phyloP scores from a whole-genome alignment of 2,797 vertebrate genomes.

The Poeciliopsis turneri region DNA sequence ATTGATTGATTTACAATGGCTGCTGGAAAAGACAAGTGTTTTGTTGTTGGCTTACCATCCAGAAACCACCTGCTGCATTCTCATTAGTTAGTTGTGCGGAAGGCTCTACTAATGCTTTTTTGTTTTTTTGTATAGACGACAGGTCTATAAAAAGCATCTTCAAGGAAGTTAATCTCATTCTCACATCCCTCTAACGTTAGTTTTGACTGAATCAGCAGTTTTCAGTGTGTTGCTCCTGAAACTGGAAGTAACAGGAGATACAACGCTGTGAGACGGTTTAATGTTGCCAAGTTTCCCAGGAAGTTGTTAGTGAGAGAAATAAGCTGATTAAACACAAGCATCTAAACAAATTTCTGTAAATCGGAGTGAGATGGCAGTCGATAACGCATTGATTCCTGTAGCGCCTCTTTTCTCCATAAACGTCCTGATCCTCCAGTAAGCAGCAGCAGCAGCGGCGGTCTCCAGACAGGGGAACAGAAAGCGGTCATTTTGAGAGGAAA shows the following conservation, averaged over 20 bases:
- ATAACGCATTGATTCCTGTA: constrained; percentile 15
- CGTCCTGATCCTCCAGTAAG: constrained; percentile 27
- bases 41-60: no score
- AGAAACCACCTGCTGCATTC: no score
- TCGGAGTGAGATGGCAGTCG: constrained; percentile 16
- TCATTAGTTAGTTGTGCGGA: no score
- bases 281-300: constrained; percentile 26
- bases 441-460: constrained; percentile 16
- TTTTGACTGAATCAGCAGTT: constrained; percentile 38
- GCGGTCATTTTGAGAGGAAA: constrained; percentile 36
- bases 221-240: constrained; percentile 39
- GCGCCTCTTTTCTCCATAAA: constrained; percentile 21
- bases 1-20: no score
- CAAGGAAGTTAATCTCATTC: no score
- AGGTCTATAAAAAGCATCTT: no score
- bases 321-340: constrained; percentile 41
- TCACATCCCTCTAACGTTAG: neutral
- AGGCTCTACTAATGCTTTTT: no score
- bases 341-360: constrained; percentile 40
- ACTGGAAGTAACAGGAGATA: constrained; percentile 38
- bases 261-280: constrained; percentile 12
- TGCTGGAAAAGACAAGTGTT: no score
- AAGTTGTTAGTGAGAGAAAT: constrained; percentile 50
- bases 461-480: constrained; percentile 29
- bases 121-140: no score